Evolutionary conservation across 2,888 invertebrate genomes (phyloP).

Genomic region (Rhagium mordax): DNA sequence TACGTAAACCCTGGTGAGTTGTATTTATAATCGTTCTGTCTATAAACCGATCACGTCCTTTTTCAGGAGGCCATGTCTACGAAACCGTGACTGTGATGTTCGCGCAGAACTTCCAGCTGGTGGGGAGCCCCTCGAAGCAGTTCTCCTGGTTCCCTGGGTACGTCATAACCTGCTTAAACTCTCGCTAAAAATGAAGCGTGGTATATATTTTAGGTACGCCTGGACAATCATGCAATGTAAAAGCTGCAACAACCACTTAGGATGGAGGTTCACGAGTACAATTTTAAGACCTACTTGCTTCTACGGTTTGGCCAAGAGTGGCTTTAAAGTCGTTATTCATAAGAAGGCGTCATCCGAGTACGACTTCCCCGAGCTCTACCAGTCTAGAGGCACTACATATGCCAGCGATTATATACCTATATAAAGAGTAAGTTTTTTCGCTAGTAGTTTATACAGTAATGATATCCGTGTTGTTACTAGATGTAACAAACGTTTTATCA

Average conservation of each 20-base stretch:
- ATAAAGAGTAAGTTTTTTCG: constrained; percentile 33
- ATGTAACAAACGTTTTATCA: too few species aligned
- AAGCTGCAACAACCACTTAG: constrained; percentile 80
- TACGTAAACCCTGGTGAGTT: constrained; percentile 82
- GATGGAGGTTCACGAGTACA: constrained; percentile 85
- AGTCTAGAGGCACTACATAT: constrained; percentile 41
- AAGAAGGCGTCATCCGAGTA: constrained; percentile 34
- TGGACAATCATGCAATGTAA: constrained; percentile 85
- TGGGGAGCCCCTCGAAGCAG: constrained; percentile 77
- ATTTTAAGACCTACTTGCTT: constrained; percentile 79
- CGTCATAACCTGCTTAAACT: too few species aligned
- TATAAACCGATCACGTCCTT: too few species aligned
- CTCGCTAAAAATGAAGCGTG: too few species aligned
- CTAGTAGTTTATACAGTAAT: too few species aligned
- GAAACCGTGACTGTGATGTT: constrained; percentile 83
- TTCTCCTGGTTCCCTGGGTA: constrained; percentile 91
- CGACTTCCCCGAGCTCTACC: constrained; percentile 19
- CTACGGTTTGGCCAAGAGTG: constrained; percentile 79
- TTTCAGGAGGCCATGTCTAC: constrained; percentile 78
- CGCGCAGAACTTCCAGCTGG: constrained; percentile 71
- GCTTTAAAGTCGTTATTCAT: constrained; percentile 64
- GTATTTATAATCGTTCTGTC: too few species aligned
- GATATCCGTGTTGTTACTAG: too few species aligned
- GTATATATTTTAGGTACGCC: constrained; percentile 76
- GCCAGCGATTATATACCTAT: constrained; percentile 44